Base-by-base conservation (phyloP, 2,888 invertebrate species). In the Steinernema hermaphroditum region DNA sequence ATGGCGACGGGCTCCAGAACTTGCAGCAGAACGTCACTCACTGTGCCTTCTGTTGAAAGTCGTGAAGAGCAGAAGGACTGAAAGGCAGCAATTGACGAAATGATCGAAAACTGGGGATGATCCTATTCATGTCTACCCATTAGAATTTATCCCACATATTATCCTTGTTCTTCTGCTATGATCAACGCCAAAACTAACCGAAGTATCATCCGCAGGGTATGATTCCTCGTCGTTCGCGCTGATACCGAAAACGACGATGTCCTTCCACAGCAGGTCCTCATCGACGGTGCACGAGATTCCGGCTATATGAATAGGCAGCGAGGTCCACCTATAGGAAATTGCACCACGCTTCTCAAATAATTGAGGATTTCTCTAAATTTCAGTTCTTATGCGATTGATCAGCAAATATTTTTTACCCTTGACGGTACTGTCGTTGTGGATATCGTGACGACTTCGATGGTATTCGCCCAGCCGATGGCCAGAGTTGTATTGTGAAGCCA, bases 381-480 rank as follows among this genome's bases (percentile, higher is more conserved):
- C 14, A 68, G 44, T 27, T 12, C 14, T 22, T 32, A 44, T 32
- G 6, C 32, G 27, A 50, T 29, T 12, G 43, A 32, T 41, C 16
- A n/a, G 68, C 16, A 50, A 6, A 46, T 14, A 0, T 62, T 24
- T 2, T 9, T 54, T 12, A 72, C 72, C 27, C n/a, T 34, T 70
- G 62, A 16, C 8, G 62, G 62, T 32, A 75, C 74, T 12, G 27
- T 68, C 9, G 49, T 43, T 0, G 74, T 68, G 0, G 54, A 62
- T 9, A 83, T 77, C 46, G 70, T 72, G 19, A 80, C 75, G 12
- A 85, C 71, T 27, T 80, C 82, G 8, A 85, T 72, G 1, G 83
- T 83, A 69, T 83, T 82, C 0, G 83, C 86, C 86, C 86, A 87
- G 41, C 81, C 85, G 57, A 86, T 80, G 1, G 80, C 81, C 57